Percentiles rank a stretch among this genome's conserved stretches.
Conservation (phyloP, 2,888 invertebrate species). For the Melinaea menophilus region DNA sequence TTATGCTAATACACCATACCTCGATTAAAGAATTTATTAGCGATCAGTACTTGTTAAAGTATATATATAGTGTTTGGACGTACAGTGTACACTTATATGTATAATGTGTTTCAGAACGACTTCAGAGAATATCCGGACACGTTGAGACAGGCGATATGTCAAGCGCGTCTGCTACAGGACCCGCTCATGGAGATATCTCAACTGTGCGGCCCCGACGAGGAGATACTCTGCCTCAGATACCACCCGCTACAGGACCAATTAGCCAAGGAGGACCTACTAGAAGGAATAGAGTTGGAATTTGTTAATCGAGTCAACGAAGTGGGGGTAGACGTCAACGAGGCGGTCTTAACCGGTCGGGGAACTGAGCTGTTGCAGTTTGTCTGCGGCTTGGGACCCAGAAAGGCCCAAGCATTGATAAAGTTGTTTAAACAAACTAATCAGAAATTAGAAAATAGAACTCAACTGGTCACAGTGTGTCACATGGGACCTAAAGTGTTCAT, state of each 20-base stretch:
- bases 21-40: too few relatives aligned
- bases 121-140: constrained; percentile 95
- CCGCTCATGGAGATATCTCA: constrained; percentile 98
- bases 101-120: constrained; percentile 76
- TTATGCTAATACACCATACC: too few relatives aligned
- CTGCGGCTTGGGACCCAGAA: constrained; percentile 97
- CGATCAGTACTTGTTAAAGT: too few relatives aligned
- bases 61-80: too few relatives aligned
- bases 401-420: constrained; percentile 91
- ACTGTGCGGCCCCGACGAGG: constrained; percentile 96
- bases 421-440: constrained; percentile 94
- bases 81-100: background rate
- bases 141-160: constrained; percentile 93
- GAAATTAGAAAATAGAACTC: constrained; percentile 94
- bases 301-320: constrained; percentile 98
- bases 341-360: constrained; percentile 92
- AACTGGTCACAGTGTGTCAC: constrained; percentile 95
- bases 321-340: constrained; percentile 97
- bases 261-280: constrained; percentile 90
- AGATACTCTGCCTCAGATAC: constrained; percentile 95
- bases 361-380: constrained; percentile 96
- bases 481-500: constrained; percentile 99
- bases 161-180: constrained; percentile 95
- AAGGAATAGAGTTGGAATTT: constrained; percentile 91
- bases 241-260: constrained; percentile 91